Conservation (phyloP, 2,113 vertebrate species). For the Arothron firmamentum region DNA sequence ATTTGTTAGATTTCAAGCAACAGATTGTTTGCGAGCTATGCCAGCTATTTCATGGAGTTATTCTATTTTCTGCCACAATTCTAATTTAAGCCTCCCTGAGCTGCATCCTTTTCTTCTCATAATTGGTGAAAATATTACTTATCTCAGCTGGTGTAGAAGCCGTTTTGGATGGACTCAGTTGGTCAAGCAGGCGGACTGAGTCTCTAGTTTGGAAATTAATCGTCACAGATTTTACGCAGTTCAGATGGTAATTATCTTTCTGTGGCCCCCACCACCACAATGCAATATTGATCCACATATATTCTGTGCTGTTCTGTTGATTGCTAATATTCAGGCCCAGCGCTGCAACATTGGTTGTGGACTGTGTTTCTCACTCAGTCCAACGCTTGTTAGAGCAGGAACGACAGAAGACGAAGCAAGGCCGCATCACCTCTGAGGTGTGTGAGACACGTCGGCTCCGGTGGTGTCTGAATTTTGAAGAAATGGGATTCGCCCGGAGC, state of each 20-base stretch:
- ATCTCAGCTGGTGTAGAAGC: neutral
- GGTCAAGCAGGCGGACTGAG: neutral
- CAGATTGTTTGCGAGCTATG: too few species aligned
- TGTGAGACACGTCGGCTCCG: constrained; percentile 38
- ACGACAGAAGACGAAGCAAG: constrained; percentile 14
- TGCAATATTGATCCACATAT: neutral
- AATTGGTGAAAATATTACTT: neutral
- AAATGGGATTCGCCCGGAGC: constrained; percentile 48
- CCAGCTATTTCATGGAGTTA: too few species aligned
- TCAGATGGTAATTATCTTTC: neutral
- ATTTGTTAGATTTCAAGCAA: too few species aligned
- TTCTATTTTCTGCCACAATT: too few species aligned
- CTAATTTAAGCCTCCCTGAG: too few species aligned
- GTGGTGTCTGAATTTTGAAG: constrained; percentile 52
- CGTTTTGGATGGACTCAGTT: neutral
- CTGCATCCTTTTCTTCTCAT: too few species aligned
- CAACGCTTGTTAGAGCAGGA: constrained; percentile 1
- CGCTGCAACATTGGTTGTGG: too few species aligned
- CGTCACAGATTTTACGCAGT: neutral
- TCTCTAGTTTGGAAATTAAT: neutral
- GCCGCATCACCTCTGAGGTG: constrained; percentile 35
- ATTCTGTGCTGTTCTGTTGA: neutral
- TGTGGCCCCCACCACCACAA: neutral
- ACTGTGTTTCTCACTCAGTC: too few species aligned
- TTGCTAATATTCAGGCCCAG: too few species aligned